phyloP scores from a whole-genome alignment of 2,113 vertebrate genomes.

The Helogale parvula region DNA sequence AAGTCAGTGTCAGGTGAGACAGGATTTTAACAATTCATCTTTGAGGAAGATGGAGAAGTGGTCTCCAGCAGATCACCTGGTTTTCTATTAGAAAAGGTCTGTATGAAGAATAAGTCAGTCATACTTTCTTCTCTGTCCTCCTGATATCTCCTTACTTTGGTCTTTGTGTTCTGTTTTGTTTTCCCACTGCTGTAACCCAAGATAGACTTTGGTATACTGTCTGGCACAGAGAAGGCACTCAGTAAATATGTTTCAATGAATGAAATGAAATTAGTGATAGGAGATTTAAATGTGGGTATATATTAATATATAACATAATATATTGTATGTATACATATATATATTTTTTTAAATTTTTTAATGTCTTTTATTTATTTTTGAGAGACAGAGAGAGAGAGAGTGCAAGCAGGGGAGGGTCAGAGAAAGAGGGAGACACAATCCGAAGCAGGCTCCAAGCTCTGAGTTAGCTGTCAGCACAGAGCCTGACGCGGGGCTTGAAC shows the following conservation, averaged over 20 bases:
- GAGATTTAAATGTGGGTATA: not conserved
- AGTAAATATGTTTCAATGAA: not conserved
- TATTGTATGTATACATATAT: not conserved
- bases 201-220: not conserved
- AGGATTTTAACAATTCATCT: not conserved
- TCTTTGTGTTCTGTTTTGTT: not conserved
- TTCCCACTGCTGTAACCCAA: not conserved
- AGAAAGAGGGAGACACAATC: no score
- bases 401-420: no score
- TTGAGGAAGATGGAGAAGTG: not conserved
- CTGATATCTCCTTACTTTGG: not conserved
- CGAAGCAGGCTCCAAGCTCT: no score
- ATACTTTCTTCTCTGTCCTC: no score
- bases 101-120: not conserved
- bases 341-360: no score
- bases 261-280: not conserved
- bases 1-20: not conserved
- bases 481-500: no score
- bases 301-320: not conserved
- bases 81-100: not conserved
- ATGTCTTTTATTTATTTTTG: no score
- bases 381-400: no score
- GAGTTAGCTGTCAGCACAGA: no score
- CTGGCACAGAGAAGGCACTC: not conserved
- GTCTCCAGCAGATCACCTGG: not conserved